Percentiles rank a stretch among this genome's conserved stretches.
Conservation (phyloP, 2,888 invertebrate species). For the Conomelus anceps region DNA sequence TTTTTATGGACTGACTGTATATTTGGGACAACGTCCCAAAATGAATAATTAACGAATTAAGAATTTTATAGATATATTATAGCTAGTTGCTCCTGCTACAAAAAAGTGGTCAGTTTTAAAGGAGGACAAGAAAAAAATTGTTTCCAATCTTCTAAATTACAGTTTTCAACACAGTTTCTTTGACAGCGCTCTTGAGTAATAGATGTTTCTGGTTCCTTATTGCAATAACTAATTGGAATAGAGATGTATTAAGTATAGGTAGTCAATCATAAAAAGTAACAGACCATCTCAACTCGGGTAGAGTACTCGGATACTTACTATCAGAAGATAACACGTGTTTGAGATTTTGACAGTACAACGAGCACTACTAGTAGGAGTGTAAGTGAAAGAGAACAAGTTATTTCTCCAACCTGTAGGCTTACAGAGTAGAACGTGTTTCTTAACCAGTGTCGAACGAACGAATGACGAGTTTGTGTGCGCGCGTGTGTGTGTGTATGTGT, state of each 20-base stretch:
- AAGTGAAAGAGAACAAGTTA: neutral
- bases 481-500: too few relatives aligned
- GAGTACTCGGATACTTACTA: neutral
- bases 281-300: neutral
- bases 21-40: neutral
- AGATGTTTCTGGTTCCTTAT: neutral
- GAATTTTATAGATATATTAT: neutral
- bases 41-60: neutral
- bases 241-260: neutral
- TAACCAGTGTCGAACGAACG: neutral
- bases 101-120: neutral
- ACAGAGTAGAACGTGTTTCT: neutral
- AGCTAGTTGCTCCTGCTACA: neutral
- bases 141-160: neutral
- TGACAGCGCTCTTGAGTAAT: neutral
- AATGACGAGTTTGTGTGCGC: neutral
- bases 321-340: neutral
- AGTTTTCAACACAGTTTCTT: neutral
- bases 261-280: neutral
- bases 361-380: neutral
- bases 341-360: neutral
- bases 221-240: neutral
- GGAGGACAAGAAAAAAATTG: neutral
- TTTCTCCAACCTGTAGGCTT: neutral
- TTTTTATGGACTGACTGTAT: neutral